Evolutionary conservation across 2,888 invertebrate species (phyloP).

Genomic region (Agriopis marginaria): DNA sequence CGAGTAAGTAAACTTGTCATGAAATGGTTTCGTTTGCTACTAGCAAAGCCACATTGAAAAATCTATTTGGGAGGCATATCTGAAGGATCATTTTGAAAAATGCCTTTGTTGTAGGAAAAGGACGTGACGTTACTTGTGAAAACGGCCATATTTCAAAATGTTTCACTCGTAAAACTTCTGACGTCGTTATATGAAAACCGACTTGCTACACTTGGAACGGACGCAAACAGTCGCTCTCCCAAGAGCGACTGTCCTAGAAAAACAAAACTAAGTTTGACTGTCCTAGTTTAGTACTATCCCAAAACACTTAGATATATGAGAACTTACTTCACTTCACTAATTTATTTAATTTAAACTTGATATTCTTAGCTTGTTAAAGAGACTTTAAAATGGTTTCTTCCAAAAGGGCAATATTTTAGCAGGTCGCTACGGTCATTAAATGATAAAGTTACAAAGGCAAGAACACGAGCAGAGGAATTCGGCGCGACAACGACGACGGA

Average conservation of each 20-base stretch:
- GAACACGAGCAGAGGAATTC: slow-evolving; percentile 52
- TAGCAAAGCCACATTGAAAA: too few species aligned
- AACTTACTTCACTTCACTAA: neutral
- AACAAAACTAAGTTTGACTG: neutral
- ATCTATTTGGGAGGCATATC: too few species aligned
- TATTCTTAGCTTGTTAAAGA: slow-evolving; percentile 23
- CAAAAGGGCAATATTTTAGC: slow-evolving; percentile 40
- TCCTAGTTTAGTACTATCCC: neutral
- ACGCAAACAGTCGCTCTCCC: too few species aligned
- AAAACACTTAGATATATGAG: neutral
- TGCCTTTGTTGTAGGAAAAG: too few species aligned
- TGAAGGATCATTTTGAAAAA: too few species aligned
- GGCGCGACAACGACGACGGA: slow-evolving; percentile 41
- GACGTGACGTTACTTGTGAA: too few species aligned
- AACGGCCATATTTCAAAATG: too few species aligned
- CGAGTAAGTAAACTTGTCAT: too few species aligned
- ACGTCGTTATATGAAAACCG: too few species aligned
- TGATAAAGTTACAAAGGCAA: slow-evolving; percentile 59
- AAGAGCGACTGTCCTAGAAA: neutral
- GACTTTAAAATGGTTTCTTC: slow-evolving; percentile 32
- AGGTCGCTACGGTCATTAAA: slow-evolving; percentile 47
- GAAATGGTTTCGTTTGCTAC: too few species aligned
- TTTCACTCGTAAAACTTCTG: too few species aligned
- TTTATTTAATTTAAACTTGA: slow-evolving; percentile 7
- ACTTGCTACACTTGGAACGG: too few species aligned